These are phyloP conservation scores for Illadopsis cleaveri DNA, from an alignment of 2,113 vertebrate genomes.

Conservation along the genomic window DNA sequence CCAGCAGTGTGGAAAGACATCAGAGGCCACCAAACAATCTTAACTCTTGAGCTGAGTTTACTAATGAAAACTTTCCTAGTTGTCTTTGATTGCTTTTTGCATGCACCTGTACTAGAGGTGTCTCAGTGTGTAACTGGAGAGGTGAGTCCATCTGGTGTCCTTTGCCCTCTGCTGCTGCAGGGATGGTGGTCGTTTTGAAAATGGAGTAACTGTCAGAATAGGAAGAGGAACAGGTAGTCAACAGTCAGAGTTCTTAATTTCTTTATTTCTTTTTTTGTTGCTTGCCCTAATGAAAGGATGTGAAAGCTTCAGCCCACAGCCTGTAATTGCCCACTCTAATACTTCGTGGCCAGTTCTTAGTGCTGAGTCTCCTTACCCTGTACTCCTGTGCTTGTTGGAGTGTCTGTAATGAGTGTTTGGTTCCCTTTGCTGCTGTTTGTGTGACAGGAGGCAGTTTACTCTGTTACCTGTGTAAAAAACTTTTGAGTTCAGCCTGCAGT, in stretches of 20 bases:
- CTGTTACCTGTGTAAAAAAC: not conserved
- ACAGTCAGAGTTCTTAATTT: not conserved
- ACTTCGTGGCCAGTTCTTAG: not conserved
- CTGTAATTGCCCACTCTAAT: not conserved
- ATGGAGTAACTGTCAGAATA: not conserved
- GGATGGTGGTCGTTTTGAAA: not conserved
- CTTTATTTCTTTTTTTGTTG: not conserved
- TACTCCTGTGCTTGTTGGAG: accelerated
- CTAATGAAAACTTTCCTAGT: constrained; percentile 5
- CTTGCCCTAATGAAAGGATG: not conserved
- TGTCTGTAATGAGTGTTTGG: not conserved
- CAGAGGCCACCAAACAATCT: constrained; percentile 39
- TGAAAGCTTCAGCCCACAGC: not conserved
- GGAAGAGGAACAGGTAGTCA: not conserved
- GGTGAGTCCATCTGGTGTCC: not conserved
- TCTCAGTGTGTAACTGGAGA: not conserved
- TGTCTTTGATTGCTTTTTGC: not conserved
- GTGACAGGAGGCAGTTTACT: not conserved
- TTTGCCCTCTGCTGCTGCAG: not conserved
- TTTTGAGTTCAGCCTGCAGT: not conserved
- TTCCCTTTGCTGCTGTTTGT: not conserved
- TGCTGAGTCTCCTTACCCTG: accelerated
- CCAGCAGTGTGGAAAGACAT: constrained; percentile 43
- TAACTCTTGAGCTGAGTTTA: constrained; percentile 59
- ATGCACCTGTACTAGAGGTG: accelerated